These are phyloP conservation scores for Alsophila aescularia DNA, from an alignment of 2,888 invertebrate species.

Conservation along the genomic window DNA sequence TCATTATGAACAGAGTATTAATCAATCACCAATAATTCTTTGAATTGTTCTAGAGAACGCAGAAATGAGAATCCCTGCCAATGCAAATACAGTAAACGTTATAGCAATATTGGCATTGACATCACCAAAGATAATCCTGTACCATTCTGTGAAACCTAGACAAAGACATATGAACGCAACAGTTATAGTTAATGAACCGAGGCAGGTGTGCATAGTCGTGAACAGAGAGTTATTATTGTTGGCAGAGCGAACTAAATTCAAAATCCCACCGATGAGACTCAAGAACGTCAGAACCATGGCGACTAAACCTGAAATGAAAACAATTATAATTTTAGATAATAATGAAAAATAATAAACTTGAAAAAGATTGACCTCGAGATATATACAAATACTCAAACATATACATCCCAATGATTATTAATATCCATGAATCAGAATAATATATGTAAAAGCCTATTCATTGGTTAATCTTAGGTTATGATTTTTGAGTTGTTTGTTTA, in stretches of 20 bases:
- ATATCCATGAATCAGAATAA: no score
- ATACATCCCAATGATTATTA: no score
- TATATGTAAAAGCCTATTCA: no score
- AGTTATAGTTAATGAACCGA: constrained; percentile 49
- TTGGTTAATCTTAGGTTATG: no score
- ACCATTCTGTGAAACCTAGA: constrained; percentile 46
- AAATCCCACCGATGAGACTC: constrained; percentile 57
- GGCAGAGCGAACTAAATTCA: constrained; percentile 44
- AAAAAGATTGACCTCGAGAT: no score
- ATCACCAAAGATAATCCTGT: constrained; percentile 31
- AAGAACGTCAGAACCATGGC: constrained; percentile 56
- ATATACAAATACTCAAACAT: no score
- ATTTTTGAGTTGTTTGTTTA: no score
- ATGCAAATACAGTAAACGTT: constrained; percentile 47
- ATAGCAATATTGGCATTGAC: constrained; percentile 50
- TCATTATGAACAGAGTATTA: no score
- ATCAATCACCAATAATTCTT: constrained; percentile 8
- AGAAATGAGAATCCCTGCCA: constrained; percentile 50
- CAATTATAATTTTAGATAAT: not conserved
- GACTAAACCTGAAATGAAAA: constrained; percentile 56
- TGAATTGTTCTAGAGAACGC: constrained; percentile 37
- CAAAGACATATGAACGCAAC: constrained; percentile 53
- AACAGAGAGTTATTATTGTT: constrained; percentile 10
- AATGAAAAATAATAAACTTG: no score
- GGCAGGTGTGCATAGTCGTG: constrained; percentile 46